Percentiles rank a stretch among this genome's conserved stretches.
Conservation (phyloP, 2,113 vertebrate genomes). For the Spea multiplicata region DNA sequence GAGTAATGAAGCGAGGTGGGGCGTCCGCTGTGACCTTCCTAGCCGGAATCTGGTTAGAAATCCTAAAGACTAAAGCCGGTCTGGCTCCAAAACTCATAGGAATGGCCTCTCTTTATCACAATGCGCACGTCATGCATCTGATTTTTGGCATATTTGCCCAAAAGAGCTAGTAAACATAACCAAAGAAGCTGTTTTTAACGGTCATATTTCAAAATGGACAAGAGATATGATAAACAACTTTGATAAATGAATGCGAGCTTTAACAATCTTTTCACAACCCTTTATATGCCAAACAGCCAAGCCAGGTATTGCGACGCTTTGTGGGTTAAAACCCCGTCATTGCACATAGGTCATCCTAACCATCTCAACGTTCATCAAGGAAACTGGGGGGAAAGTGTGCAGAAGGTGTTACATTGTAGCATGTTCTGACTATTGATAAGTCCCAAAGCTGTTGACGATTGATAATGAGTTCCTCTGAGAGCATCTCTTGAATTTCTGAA, state of each 20-base stretch:
- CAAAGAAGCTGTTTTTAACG: no score
- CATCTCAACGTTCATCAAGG: no score
- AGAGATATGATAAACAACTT: no score
- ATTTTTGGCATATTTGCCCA: constrained; percentile 47
- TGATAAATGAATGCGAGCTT: no score
- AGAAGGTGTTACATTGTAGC: background rate
- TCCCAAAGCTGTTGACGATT: constrained; percentile 8
- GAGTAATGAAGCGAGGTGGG: constrained; percentile 70
- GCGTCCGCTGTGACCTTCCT: constrained; percentile 66
- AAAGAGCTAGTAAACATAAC: constrained; percentile 8
- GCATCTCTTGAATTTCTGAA: constrained; percentile 1
- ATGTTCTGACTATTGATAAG: constrained; percentile 9
- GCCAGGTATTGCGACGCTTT: no score
- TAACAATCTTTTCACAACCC: no score
- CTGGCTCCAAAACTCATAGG: constrained; percentile 47
- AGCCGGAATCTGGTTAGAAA: constrained; percentile 60
- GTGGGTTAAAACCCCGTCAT: no score
- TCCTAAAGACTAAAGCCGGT: constrained; percentile 32
- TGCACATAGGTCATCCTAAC: no score
- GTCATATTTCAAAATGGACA: no score
- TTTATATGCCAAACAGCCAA: no score
- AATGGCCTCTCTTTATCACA: constrained; percentile 10
- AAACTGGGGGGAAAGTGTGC: background rate
- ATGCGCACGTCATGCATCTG: constrained; percentile 15
- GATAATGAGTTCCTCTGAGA: constrained; percentile 34